Base-by-base conservation (phyloP, 1,140 invertebrate genomes). In the Drosophila auraria region DNA sequence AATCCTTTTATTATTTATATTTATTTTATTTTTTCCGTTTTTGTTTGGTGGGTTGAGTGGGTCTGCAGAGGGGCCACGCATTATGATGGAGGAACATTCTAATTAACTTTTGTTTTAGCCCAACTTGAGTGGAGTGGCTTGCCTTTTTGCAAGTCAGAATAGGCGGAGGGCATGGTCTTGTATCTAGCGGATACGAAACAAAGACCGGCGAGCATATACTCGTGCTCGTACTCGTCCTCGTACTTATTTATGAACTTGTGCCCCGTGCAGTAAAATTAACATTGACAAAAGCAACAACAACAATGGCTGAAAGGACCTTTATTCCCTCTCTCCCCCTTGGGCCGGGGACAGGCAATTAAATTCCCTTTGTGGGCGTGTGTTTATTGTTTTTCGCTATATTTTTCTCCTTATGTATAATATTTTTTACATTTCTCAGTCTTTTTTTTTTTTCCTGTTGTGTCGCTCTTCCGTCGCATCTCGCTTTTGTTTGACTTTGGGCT, bases 71-170 rank as follows among this genome's bases (percentile, higher is more conserved):
- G 70, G 83, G 72, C 80, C 50, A 78, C 70, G 86, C 84, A 89
- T 89, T 90, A 89, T 83, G 70, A 87, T 64, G 83, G 77, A 70
- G 75, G 74, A 79, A 79, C 84, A 89, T 89, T 89, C 82, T 89
- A 89, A 89, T 89, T 90, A 89, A 89, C 84, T 89, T 89, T 89
- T 89, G 81, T 89, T 89, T 89, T 89, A 84, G 84, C 76, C 77
- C 83, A 87, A 82, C 82, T 86, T 86, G 82, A 86, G 69, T 73
- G 54, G 69, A 73, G 45, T 50, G 70, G 80, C 47, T 73, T 78
- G 62, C 63, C 75, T 65, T 83, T 66, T 89, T 87, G 84, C 80
- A 56, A 73, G 83, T 79, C 77, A 60, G 45, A 60, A 60, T n/a
- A 33, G 20, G 56, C 77, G 27, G 40, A 12, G 51, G 51, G 54